These are phyloP conservation scores for Ophioninae sp. DNA, from an alignment of 2,888 invertebrate species.

Conservation along the genomic window DNA sequence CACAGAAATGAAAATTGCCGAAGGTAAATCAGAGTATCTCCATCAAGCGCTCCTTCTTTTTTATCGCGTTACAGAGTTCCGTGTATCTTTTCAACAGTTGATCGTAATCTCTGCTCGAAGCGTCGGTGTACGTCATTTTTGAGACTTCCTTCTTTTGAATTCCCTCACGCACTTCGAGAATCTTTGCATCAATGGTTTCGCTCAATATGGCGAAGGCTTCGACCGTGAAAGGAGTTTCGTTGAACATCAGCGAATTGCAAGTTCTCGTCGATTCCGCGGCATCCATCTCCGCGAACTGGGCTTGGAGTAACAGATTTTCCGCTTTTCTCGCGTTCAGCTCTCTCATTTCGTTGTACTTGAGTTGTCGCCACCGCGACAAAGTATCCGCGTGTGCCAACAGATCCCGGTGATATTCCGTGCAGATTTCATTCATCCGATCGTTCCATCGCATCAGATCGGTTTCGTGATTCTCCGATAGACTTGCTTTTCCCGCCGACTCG, in stretches of 20 bases:
- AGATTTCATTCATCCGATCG: constrained; percentile 77
- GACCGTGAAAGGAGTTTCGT: constrained; percentile 79
- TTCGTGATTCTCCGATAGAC: constrained; percentile 69
- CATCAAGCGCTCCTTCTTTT: constrained; percentile 78
- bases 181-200: constrained; percentile 78
- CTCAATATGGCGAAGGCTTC: constrained; percentile 79
- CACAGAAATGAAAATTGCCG: background rate
- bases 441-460: constrained; percentile 74
- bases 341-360: constrained; percentile 75
- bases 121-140: constrained; percentile 79
- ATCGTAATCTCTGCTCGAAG: constrained; percentile 80
- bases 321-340: constrained; percentile 76
- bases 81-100: constrained; percentile 79
- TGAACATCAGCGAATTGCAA: constrained; percentile 79
- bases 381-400: constrained; percentile 73
- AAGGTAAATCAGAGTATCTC: constrained; percentile 57
- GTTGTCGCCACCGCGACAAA: constrained; percentile 76
- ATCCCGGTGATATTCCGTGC: constrained; percentile 76
- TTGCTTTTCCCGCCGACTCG: constrained; percentile 67
- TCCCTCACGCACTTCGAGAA: constrained; percentile 75
- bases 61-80: constrained; percentile 78
- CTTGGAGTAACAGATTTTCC: constrained; percentile 69
- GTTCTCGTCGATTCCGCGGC: constrained; percentile 77
- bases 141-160: constrained; percentile 77
- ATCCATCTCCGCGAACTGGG: constrained; percentile 76